phyloP scores from a whole-genome alignment of 2,113 vertebrate genomes.

The Phocoena phocoena region DNA sequence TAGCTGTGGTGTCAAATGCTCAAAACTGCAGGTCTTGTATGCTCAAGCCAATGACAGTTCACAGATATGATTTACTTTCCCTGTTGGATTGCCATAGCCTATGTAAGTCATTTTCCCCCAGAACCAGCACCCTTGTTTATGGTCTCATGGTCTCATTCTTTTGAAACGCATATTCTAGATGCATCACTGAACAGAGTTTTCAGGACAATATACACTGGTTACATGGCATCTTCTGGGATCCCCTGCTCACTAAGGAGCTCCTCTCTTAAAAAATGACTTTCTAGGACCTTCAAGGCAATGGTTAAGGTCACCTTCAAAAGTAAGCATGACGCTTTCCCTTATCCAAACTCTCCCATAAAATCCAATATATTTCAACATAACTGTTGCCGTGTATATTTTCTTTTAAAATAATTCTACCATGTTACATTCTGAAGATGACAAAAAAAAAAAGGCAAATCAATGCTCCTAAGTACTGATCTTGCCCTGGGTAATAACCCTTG shows the following conservation, averaged over 20 bases:
- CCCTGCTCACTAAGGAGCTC: not conserved
- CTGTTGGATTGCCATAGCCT: not conserved
- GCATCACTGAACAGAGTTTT: not conserved
- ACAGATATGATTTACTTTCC: not conserved
- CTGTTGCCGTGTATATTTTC: not conserved
- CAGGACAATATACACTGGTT: not conserved
- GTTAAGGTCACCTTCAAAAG: not conserved
- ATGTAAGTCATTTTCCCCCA: not conserved
- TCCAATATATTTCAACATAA: not conserved
- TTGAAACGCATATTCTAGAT: not conserved
- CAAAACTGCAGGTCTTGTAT: not conserved
- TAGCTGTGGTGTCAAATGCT: not conserved
- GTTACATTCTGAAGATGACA: conserved; percentile 7
- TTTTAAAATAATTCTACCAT: not conserved
- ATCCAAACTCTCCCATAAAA: not conserved
- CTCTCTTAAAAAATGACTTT: not conserved
- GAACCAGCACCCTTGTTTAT: not conserved
- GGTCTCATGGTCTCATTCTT: not conserved
- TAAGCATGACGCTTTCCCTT: not conserved
- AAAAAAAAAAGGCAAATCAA: conserved; percentile 2
- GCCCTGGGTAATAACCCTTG: not conserved
- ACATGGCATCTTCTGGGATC: not conserved
- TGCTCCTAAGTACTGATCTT: not conserved
- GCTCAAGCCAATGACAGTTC: not conserved
- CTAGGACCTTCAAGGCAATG: not conserved